These are phyloP conservation scores for Nyctereutes procyonoides DNA, from an alignment of 2,113 vertebrate species.

Conservation along the genomic window DNA sequence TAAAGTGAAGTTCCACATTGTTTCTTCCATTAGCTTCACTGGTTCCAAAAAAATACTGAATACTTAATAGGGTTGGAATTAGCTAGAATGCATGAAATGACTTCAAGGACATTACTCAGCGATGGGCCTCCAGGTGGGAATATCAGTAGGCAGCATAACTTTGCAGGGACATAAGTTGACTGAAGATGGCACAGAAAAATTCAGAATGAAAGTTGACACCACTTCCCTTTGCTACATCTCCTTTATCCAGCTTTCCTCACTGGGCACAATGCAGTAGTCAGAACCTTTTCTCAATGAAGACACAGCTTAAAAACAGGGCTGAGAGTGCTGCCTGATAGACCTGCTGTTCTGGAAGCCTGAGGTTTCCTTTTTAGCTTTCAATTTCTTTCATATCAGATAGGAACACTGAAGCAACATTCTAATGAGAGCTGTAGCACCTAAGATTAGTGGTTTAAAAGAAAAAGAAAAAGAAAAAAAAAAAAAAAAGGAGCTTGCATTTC, in stretches of 20 bases:
- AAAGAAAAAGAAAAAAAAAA: neutral
- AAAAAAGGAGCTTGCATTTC: conserved; percentile 14
- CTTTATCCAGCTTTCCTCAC: neutral
- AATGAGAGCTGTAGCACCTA: too few species aligned
- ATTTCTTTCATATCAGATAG: conserved; percentile 41
- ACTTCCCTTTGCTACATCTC: neutral
- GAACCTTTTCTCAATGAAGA: conserved; percentile 43
- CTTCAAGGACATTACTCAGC: conserved; percentile 27
- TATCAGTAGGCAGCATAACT: conserved; percentile 6
- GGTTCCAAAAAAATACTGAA: conserved; percentile 48
- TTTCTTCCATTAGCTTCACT: conserved; percentile 57
- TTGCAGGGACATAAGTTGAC: neutral
- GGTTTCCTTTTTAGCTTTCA: conserved; percentile 48
- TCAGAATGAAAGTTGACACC: neutral
- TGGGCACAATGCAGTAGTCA: neutral
- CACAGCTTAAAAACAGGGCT: neutral
- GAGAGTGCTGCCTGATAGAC: neutral
- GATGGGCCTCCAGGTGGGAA: neutral
- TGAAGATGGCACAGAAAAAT: conserved; percentile 37
- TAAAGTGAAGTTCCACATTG: conserved; percentile 59
- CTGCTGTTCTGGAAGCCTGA: conserved; percentile 27
- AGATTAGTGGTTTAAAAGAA: neutral
- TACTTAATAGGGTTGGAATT: conserved; percentile 61
- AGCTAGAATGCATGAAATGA: neutral
- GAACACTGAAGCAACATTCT: conserved; percentile 21